Evolutionary conservation across 1,140 invertebrate species (phyloP).

Genomic region (Solenopsis fugax): DNA sequence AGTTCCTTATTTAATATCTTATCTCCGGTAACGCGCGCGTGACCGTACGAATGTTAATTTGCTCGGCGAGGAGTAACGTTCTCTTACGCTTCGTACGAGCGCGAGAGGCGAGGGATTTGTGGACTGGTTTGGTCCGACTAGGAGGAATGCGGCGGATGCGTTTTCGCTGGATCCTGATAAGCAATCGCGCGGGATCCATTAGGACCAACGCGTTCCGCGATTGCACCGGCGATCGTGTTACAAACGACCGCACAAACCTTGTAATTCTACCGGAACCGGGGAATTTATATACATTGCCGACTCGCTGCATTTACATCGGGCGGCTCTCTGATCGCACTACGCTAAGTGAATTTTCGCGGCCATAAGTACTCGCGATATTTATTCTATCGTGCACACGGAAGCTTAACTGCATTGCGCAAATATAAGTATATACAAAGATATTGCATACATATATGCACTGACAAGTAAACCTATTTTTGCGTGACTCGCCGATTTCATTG

Average conservation of each 20-base stretch:
- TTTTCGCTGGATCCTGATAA: constrained; percentile 53
- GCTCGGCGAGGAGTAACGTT: not conserved
- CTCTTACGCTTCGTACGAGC: not conserved
- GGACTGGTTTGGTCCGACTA: constrained; percentile 17
- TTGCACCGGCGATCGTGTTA: constrained; percentile 6
- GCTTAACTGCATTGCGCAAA: not conserved
- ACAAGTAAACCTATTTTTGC: no score
- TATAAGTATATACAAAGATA: not conserved
- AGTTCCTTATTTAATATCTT: constrained; percentile 39
- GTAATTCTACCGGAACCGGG: constrained; percentile 42
- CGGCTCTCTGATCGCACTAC: not conserved
- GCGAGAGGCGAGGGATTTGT: constrained; percentile 5
- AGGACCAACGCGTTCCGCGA: constrained; percentile 11
- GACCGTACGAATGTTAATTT: constrained; percentile 27
- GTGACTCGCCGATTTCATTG: no score
- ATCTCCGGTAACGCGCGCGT: constrained; percentile 24
- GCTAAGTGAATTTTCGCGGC: constrained; percentile 28
- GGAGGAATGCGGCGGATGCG: constrained; percentile 34
- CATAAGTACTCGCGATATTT: not conserved
- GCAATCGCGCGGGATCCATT: constrained; percentile 50
- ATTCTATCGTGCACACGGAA: constrained; percentile 7
- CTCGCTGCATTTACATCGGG: constrained; percentile 16
- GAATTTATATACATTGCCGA: constrained; percentile 15
- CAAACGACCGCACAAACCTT: constrained; percentile 18
- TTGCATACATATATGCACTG: not conserved